Conservation (phyloP, 1,140 invertebrate species). For the Drosophila athabasca region DNA sequence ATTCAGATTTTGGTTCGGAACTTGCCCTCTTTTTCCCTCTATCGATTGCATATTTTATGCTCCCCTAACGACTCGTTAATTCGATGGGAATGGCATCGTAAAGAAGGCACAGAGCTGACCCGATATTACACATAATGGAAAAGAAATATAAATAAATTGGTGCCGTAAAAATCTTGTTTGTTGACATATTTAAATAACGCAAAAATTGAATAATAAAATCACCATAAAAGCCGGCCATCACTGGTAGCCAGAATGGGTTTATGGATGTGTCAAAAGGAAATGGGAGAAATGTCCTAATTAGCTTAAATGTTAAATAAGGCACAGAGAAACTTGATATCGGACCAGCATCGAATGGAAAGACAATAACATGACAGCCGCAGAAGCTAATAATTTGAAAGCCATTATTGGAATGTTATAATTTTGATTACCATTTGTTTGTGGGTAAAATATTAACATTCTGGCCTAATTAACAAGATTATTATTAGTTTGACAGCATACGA, state of each 20-base stretch:
- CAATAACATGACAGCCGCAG: no score
- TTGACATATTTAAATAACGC: slow-evolving; percentile 44
- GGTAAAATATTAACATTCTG: no score
- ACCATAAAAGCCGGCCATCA: background rate
- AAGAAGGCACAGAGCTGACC: slow-evolving; percentile 38
- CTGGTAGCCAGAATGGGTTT: slow-evolving; percentile 1
- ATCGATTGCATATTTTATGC: slow-evolving; percentile 45
- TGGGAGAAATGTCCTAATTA: background rate
- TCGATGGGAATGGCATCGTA: slow-evolving; percentile 35
- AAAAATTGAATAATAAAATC: slow-evolving; percentile 43
- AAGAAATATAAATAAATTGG: slow-evolving; percentile 32
- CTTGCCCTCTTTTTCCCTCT: slow-evolving; percentile 15
- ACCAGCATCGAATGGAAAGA: background rate
- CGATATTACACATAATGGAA: slow-evolving; percentile 29
- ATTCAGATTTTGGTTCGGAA: slow-evolving; percentile 22
- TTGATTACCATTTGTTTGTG: no score
- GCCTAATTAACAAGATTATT: background rate
- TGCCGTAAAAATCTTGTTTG: slow-evolving; percentile 34
- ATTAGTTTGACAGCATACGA: no score
- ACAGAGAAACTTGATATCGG: background rate
- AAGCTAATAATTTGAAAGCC: no score
- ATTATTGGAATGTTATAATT: no score
- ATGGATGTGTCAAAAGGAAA: background rate
- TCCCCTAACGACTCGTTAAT: slow-evolving; percentile 47
- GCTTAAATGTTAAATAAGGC: background rate